Percentiles rank a stretch among this genome's conserved stretches.
Conservation (phyloP, 30 jellyfish, hydroid and myxozoan genomes). For the Chrysaora quinquecirrha region DNA sequence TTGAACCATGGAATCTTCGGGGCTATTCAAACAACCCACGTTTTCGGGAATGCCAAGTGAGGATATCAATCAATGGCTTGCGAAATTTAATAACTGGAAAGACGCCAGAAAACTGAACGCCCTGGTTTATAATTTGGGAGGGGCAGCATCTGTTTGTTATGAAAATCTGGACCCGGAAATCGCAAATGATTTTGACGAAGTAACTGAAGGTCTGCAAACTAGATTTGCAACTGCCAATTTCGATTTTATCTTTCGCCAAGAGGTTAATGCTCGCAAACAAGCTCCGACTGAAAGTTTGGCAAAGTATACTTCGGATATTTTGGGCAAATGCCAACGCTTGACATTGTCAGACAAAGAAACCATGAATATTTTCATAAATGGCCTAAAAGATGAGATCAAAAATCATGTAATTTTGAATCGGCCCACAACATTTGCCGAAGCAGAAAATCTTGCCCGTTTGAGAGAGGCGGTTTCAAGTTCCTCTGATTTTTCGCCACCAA, state of each 20-base stretch:
- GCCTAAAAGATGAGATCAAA: slow-evolving; percentile 9
- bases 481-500: no score
- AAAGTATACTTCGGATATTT: slow-evolving; percentile 19
- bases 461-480: slow-evolving; percentile 9
- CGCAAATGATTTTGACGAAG: no score
- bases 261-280: slow-evolving; percentile 31
- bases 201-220: slow-evolving; percentile 12
- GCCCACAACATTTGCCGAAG: slow-evolving; percentile 39
- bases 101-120: not conserved
- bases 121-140: not conserved
- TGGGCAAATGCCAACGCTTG: slow-evolving; percentile 32
- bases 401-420: slow-evolving; percentile 16
- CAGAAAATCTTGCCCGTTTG: slow-evolving; percentile 31
- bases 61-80: not conserved
- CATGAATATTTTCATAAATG: slow-evolving; percentile 39
- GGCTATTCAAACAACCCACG: not conserved
- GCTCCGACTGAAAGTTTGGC: slow-evolving; percentile 27
- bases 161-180: not conserved
- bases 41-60: not conserved
- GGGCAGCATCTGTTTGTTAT: not conserved
- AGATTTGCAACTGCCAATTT: slow-evolving; percentile 35
- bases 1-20: no score
- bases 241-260: slow-evolving; percentile 33
- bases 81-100: not conserved
- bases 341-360: slow-evolving; percentile 23